Evolutionary conservation across 2,797 vertebrate species (phyloP), one percentile per base, ranked within the genome.

Genomic region (Anguilla obscura): DNA sequence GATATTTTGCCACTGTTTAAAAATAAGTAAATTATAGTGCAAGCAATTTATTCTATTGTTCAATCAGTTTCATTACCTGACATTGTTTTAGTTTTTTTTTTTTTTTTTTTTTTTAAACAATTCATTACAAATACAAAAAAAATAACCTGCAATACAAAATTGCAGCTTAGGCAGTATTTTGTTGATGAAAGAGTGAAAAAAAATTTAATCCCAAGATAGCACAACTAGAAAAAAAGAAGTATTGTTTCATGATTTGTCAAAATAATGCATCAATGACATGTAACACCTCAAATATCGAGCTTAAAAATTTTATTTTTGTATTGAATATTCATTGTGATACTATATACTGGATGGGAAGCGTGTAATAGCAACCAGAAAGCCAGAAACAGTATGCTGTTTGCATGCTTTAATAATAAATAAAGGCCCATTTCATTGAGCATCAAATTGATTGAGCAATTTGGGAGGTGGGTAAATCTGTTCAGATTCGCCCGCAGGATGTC

Each of bases 291-390:
- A 40, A 66, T 40, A 86, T 12, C 24, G 0, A 56, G 18, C 54
- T 50, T 16, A 27, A 76, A 36, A 21, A 10, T n/a, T 16, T 10
- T 79, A 9, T 86, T 89, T 76, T 52, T 56, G 9, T 21, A 24
- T 83, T 69, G 63, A 50, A 80, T 80, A 12, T 83, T 82, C 83
- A 18, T 87, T 58, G 21, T 30, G 63, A 16, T 16, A 52, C 45
- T 18, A n/a, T 50, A 27, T 21, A n/a, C 82, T 52, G 52, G 80
- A 48, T 27, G 24, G 74, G n/a, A 60, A 79, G 74, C 63, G 30
- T 60, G 66, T 84, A 40, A 84, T 84, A 88, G 63, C 76, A 86
- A 84, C 56, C 18, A 60, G 40, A 63, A 85, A 16, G 21, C 33
- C 63, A 85, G 66, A 85, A 58, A 36, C 27, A 12, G 40, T 45